Conservation (phyloP, 2,113 vertebrate genomes). For the Kryptolebias marmoratus region DNA sequence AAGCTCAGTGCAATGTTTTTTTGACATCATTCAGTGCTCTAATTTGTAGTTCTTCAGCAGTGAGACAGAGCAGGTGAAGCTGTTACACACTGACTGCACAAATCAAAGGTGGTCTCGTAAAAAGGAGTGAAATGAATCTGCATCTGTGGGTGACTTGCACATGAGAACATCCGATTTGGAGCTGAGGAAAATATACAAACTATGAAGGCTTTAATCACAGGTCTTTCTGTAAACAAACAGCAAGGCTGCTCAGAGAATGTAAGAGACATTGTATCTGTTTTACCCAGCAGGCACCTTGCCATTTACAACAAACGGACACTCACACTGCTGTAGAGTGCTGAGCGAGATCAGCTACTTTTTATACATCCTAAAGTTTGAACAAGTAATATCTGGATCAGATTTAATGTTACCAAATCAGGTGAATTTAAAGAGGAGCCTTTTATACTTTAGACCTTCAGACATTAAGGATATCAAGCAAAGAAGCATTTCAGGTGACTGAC, state of each 20-base stretch:
- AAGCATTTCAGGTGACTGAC: no score
- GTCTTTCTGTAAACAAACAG: conserved; percentile 81
- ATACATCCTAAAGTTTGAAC: background rate
- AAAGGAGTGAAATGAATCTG: conserved; percentile 76
- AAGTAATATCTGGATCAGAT: background rate
- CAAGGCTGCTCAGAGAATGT: conserved; percentile 68
- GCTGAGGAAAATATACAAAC: conserved; percentile 81
- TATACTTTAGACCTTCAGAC: no score
- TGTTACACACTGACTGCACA: conserved; percentile 55
- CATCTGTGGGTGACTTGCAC: conserved; percentile 65
- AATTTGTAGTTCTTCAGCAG: conserved; percentile 61
- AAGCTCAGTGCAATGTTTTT: conserved; percentile 61
- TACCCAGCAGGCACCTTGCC: conserved; percentile 50
- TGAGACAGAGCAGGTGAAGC: conserved; percentile 66
- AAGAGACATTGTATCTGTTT: conserved; percentile 74
- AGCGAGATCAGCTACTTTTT: background rate
- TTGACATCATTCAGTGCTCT: conserved; percentile 58
- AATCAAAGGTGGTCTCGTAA: conserved; percentile 78
- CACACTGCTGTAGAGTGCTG: background rate
- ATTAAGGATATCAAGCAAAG: no score
- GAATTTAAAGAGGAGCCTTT: no score
- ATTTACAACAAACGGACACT: conserved; percentile 14
- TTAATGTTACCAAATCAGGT: no score
- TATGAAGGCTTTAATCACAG: conserved; percentile 77
- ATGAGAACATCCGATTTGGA: conserved; percentile 78